Percentiles rank a stretch among this genome's conserved stretches.
Conservation (phyloP, 2,113 vertebrate species). For the Lontra canadensis region DNA sequence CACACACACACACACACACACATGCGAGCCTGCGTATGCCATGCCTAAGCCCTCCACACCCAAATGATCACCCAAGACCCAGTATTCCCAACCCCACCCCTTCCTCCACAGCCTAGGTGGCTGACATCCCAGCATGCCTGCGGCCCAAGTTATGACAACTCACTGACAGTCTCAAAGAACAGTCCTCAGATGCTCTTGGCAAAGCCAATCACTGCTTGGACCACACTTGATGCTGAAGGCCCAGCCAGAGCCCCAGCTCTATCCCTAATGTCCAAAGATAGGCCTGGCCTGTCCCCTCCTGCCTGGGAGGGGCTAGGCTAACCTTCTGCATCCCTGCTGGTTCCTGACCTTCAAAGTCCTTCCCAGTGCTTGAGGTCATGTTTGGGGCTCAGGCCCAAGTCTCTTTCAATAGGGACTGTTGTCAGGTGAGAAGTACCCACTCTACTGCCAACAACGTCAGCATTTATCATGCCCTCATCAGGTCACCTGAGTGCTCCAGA, state of each 20-base stretch:
- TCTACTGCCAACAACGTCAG: slow-evolving; percentile 15
- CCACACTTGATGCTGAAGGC: background rate
- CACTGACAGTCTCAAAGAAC: slow-evolving; percentile 7
- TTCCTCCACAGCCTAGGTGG: slow-evolving; percentile 10
- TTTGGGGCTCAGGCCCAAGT: slow-evolving; percentile 11
- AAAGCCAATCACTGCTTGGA: background rate
- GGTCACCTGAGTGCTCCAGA: slow-evolving; percentile 13
- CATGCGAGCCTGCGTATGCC: background rate
- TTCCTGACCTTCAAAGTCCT: slow-evolving; percentile 22
- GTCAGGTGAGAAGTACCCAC: slow-evolving; percentile 27
- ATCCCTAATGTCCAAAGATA: background rate
- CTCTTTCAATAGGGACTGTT: slow-evolving; percentile 52
- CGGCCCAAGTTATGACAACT: slow-evolving; percentile 42
- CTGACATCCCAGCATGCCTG: slow-evolving; percentile 19
- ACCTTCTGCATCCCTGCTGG: background rate
- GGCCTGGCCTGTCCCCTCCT: background rate
- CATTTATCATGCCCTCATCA: slow-evolving; percentile 29
- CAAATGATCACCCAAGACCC: slow-evolving; percentile 16
- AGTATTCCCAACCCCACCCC: background rate
- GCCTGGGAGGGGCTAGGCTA: background rate
- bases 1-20: background rate
- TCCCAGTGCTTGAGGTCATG: slow-evolving; percentile 5
- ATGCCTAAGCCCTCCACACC: background rate
- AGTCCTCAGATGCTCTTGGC: slow-evolving; percentile 3
- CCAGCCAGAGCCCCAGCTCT: background rate